A percentile compares a stretch with the other conserved stretches of the same genome.
Conservation (phyloP, 2,113 vertebrate genomes). For the Vireo altiloquus region DNA sequence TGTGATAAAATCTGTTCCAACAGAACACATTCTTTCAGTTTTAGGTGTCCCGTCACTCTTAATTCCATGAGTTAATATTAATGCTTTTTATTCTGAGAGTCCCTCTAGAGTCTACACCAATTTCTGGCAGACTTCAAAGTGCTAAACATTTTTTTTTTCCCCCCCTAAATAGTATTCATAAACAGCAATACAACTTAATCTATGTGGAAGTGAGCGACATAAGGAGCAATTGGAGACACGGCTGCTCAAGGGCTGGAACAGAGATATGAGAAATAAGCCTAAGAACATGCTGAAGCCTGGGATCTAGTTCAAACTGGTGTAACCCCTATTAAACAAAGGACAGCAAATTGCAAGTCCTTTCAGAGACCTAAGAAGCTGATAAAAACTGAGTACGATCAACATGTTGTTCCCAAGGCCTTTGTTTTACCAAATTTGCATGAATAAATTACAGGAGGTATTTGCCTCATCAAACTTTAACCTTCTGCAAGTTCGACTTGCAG, state of each 20-base stretch:
- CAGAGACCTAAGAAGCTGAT: background rate
- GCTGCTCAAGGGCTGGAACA: background rate
- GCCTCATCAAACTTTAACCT: background rate
- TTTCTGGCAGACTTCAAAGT: background rate
- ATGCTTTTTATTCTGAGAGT: background rate
- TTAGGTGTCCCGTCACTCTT: background rate
- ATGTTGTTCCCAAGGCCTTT: background rate
- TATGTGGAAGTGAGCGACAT: background rate
- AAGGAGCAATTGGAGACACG: background rate
- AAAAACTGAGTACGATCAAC: background rate
- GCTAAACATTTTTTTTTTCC: background rate
- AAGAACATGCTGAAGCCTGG: background rate
- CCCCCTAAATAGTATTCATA: background rate
- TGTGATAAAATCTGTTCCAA: background rate
- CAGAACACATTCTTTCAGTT: background rate
- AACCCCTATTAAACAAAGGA: background rate
- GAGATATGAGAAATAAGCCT: background rate
- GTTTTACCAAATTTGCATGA: background rate
- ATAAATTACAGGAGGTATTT: background rate
- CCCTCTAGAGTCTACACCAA: background rate
- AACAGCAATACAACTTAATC: background rate
- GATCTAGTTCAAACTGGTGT: background rate
- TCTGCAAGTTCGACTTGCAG: background rate
- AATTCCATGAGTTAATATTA: background rate
- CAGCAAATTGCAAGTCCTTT: fast-evolving